Base-by-base conservation (phyloP, 2,888 invertebrate genomes). In the Anodontia alba region DNA sequence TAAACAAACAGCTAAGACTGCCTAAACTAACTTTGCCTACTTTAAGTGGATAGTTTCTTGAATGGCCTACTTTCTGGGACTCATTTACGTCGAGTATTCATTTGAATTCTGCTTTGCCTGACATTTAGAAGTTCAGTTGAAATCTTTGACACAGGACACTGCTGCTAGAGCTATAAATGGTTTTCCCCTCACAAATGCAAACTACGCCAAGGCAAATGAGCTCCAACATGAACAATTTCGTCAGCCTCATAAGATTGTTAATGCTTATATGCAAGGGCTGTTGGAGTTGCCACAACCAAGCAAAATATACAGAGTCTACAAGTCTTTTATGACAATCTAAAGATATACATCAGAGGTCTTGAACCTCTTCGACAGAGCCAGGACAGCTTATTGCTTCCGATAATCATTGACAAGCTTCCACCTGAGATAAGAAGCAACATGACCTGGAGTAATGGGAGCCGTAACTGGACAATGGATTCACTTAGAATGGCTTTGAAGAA, bases 281-380 rank as follows among this genome's bases (percentile, higher is more conserved):
- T 17, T 77, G 17, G 67, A 73, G 29, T 20, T 81, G 23, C 76
- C 73, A 0, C n/a, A 38, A 15, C 76, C 73, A 0, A 49, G 26
- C 33, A 67, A 73, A 36, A 43, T 33, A 7, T 54, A 0, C 31
- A 54, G 10, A 67, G 66, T 66, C 15, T 80, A 38, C n/a, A 72
- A n/a, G 10, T 54, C 2, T n/a, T n/a, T n/a, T n/a, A n/a, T n/a
- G n/a, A n/a, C n/a, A n/a, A n/a, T n/a, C n/a, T n/a, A n/a, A n/a
- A n/a, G n/a, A n/a, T n/a, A n/a, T n/a, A n/a, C n/a, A n/a, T n/a
- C n/a, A n/a, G n/a, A n/a, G n/a, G n/a, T n/a, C n/a, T n/a, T n/a
- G n/a, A n/a, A n/a, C n/a, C n/a, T n/a, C n/a, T n/a, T 17, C 76
- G 69, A n/a, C 80, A 78, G 54, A 38, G 26, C 23, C 67, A 81